phyloP scores from a whole-genome alignment of 1,140 invertebrate species.

The Lepidostoma basale region DNA sequence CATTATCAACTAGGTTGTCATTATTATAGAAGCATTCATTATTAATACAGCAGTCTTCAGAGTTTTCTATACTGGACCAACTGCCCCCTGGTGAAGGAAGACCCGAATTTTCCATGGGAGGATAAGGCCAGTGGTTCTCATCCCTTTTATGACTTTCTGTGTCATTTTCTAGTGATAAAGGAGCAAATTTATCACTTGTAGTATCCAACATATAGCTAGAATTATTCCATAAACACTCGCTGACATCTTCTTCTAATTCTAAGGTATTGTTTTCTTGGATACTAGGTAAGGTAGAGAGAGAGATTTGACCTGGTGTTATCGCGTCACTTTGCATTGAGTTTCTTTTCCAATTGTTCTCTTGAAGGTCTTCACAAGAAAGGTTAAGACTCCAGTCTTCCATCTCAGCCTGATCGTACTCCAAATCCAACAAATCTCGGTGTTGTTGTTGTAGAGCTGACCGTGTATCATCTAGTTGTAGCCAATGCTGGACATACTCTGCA shows the following conservation, averaged over 20 bases:
- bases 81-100: constrained; percentile 67
- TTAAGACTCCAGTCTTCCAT: constrained; percentile 81
- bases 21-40: constrained; percentile 45
- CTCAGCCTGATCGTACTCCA: constrained; percentile 76
- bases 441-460: constrained; percentile 69
- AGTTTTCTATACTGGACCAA: constrained; percentile 64
- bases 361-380: constrained; percentile 70
- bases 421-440: constrained; percentile 69
- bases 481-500: constrained; percentile 76
- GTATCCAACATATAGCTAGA: constrained; percentile 65
- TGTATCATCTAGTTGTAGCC: constrained; percentile 74
- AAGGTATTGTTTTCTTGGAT: constrained; percentile 74
- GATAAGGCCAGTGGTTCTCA: constrained; percentile 61
- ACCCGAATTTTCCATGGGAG: constrained; percentile 52
- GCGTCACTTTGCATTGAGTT: constrained; percentile 58
- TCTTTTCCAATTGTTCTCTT: constrained; percentile 57
- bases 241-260: constrained; percentile 75
- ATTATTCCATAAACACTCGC: constrained; percentile 75
- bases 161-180: constrained; percentile 52
- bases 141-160: constrained; percentile 45
- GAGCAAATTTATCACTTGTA: constrained; percentile 60
- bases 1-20: constrained; percentile 48
- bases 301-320: constrained; percentile 63
- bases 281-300: constrained; percentile 68
- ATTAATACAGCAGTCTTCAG: constrained; percentile 54